Conservation (phyloP, 1,140 invertebrate species). For the Chlorops oryzae region DNA sequence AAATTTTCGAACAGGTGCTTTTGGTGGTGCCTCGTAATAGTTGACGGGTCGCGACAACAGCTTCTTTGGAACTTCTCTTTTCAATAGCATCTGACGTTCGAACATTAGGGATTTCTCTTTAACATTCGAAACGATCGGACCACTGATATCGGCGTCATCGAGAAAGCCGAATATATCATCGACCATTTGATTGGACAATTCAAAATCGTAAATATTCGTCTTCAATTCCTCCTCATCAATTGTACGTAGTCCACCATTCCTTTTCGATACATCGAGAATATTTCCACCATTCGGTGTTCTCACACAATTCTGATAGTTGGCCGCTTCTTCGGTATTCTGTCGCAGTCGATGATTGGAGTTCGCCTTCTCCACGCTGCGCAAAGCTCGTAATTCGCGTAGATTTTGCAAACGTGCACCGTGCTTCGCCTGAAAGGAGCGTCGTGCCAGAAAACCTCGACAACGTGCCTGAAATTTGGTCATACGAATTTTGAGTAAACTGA, state of each 20-base stretch:
- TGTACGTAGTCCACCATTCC: no score
- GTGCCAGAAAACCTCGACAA: constrained; percentile 67
- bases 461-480: constrained; percentile 65
- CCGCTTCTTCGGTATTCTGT: background rate
- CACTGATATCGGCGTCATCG: constrained; percentile 47
- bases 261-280: no score
- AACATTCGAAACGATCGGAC: constrained; percentile 35
- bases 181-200: constrained; percentile 51
- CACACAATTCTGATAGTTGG: no score
- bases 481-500: constrained; percentile 63
- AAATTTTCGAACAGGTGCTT: constrained; percentile 25
- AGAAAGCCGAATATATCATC: constrained; percentile 54
- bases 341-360: background rate
- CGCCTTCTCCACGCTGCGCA: no score
- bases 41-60: constrained; percentile 44
- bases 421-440: constrained; percentile 45
- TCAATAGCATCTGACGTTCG: constrained; percentile 35
- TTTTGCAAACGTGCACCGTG: constrained; percentile 26
- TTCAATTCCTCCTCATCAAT: no score
- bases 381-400: constrained; percentile 52
- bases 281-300: no score
- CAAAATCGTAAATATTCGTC: constrained; percentile 50
- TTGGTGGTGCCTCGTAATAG: constrained; percentile 32
- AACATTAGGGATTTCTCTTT: constrained; percentile 45
- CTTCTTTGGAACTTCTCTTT: constrained; percentile 39